Evolutionary conservation across 2,113 vertebrate species (phyloP), one percentile per base, ranked within the genome.

Genomic region (Sigmodon hispidus): DNA sequence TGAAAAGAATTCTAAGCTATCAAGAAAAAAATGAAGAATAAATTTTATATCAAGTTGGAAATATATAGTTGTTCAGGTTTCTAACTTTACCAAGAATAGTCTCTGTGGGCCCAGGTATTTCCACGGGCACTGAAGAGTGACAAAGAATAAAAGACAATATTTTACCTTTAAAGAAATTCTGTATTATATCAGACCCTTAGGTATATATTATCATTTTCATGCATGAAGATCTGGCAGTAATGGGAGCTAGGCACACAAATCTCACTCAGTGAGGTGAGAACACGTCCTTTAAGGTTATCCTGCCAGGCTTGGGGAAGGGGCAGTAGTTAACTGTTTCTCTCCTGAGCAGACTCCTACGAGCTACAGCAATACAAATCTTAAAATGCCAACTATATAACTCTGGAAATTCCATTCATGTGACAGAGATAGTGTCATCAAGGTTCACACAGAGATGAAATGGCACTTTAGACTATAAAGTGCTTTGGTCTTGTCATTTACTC

Each of bases 141-240:
- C 93, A 85, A 93, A 95, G 92, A 90, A 77, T 57, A 91, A 96
- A 96, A 96, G 90, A 91, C 92, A 94, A 63, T 86, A 94, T 94
- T 96, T 96, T 90, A 95, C 90, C 73, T 96, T 87, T 81, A 86
- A 80, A 67, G 87, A 96, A 83, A 87, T 67, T 55, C 34, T 45
- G 94, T 65, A 63, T 34, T 80, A 70, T 57, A 43, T 76, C 94
- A 96, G 96, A 85, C 94, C 94, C 90, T 63, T 63, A 91, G 95
- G 96, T 89, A 83, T 89, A 61, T 36, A 87, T 76, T 84, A 81
- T 88, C 94, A 86, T 84, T 86, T 95, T 65, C 94, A 80, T 79
- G 94, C 89, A n/a, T 26, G 97, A 76, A 67, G 93, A 45, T 89
- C 91, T 80, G 52, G 22, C 87, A 43, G 86, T 75, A 52, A 76